Conservation (phyloP, 1,140 invertebrate species). For the Cydia amplana region DNA sequence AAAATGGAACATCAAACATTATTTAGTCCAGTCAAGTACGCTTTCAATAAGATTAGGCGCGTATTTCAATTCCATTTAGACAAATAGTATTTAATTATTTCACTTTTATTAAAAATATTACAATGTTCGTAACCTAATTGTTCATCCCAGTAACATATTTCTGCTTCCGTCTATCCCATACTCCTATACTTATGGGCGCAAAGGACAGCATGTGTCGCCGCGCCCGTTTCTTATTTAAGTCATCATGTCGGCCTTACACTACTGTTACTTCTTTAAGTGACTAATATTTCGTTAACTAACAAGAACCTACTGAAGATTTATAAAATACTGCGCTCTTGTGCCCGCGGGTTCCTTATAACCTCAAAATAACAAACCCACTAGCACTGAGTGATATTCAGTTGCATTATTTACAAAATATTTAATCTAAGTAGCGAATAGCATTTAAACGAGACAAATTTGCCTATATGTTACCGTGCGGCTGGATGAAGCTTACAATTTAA, state of each 20-base stretch:
- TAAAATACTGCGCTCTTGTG: slow-evolving; percentile 53
- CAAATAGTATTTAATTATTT: not conserved
- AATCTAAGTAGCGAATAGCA: slow-evolving; percentile 39
- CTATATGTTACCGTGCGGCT: slow-evolving; percentile 56
- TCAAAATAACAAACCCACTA: slow-evolving; percentile 38
- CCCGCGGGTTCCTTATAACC: slow-evolving; percentile 37
- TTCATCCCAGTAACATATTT: not conserved
- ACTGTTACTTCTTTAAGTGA: slow-evolving; percentile 51
- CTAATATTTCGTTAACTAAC: slow-evolving; percentile 58
- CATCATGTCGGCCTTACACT: slow-evolving; percentile 47
- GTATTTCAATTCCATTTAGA: not conserved
- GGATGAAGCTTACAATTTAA: slow-evolving; percentile 66
- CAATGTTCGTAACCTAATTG: not conserved
- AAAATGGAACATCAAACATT: not conserved
- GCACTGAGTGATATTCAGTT: slow-evolving; percentile 37
- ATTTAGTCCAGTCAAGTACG: not conserved
- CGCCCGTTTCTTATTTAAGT: slow-evolving; percentile 34
- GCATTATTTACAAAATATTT: slow-evolving; percentile 65
- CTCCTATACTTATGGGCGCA: not conserved
- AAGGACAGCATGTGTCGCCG: not conserved
- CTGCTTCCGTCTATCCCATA: not conserved
- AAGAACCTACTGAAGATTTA: slow-evolving; percentile 47
- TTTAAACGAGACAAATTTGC: slow-evolving; percentile 44
- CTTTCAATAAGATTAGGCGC: not conserved
- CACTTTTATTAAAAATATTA: not conserved